Percentiles rank a stretch among this genome's conserved stretches.
phyloP scores from a whole-genome alignment of 92 coral and sea anemone genomes.

The Siderastrea siderea region DNA sequence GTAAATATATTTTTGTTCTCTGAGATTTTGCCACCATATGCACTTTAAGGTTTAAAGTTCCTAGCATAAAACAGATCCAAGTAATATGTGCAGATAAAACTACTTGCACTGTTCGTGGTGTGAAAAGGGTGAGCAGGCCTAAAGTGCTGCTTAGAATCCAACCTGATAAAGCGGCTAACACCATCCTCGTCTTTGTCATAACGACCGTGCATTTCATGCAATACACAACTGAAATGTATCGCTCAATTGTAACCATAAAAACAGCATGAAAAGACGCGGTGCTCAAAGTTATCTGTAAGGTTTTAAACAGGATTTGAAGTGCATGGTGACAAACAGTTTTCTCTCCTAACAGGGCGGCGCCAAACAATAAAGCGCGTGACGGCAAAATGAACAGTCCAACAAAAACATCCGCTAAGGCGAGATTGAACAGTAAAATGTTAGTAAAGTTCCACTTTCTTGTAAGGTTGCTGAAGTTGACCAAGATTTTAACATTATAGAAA shows the following conservation, averaged over 20 bases:
- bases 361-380: not conserved
- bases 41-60: conserved; percentile 4
- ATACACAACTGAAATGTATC: conserved; percentile 12
- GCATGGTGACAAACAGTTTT: not conserved
- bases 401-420: conserved; percentile 11
- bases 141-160: conserved; percentile 14
- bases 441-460: not conserved
- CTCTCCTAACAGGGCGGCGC: not conserved
- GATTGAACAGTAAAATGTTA: not conserved
- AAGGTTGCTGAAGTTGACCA: not conserved
- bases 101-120: not conserved
- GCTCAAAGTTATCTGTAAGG: not conserved
- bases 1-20: conserved; percentile 4
- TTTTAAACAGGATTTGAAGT: not conserved
- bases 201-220: conserved; percentile 10
- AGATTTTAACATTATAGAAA: not conserved
- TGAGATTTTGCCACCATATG: conserved; percentile 21
- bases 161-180: not conserved
- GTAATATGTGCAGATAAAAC: conserved; percentile 10
- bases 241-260: conserved; percentile 15
- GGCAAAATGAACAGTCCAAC: conserved; percentile 8
- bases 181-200: conserved; percentile 10
- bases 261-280: conserved; percentile 22
- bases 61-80: not conserved
- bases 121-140: not conserved